Percentiles rank a stretch among this genome's conserved stretches.
These are phyloP conservation scores for Pseudococcus viburni DNA, from an alignment of 2,888 invertebrate genomes.

Conservation along the genomic window DNA sequence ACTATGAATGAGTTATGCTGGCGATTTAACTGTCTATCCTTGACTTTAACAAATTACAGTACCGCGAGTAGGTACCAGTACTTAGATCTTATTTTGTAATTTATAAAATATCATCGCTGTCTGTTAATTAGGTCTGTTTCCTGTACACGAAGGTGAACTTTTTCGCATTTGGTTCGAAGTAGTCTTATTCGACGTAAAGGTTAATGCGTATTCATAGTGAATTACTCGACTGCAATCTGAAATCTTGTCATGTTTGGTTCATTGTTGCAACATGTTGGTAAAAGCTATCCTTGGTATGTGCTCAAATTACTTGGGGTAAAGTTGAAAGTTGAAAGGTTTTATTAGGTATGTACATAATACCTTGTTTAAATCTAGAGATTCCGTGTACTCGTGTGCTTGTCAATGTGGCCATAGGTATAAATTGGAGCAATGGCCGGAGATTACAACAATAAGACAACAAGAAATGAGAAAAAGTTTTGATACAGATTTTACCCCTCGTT, in stretches of 20 bases:
- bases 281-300: too few species aligned
- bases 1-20: neutral
- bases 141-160: conserved; percentile 47
- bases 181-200: neutral
- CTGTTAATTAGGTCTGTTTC: conserved; percentile 42
- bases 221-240: neutral
- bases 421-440: too few species aligned
- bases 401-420: too few species aligned
- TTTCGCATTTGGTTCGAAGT: conserved; percentile 35
- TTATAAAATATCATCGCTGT: conserved; percentile 37
- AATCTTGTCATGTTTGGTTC: neutral
- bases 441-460: too few species aligned
- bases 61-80: neutral
- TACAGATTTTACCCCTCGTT: too few species aligned
- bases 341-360: too few species aligned
- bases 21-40: neutral
- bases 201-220: conserved; percentile 6
- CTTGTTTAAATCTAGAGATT: too few species aligned
- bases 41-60: conserved; percentile 54
- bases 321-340: too few species aligned
- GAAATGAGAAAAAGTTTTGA: too few species aligned
- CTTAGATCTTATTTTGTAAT: neutral
- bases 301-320: too few species aligned
- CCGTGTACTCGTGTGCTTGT: too few species aligned
- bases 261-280: too few species aligned